phyloP scores from a whole-genome alignment of 2,888 invertebrate genomes.

The Azorinus chamasolen region DNA sequence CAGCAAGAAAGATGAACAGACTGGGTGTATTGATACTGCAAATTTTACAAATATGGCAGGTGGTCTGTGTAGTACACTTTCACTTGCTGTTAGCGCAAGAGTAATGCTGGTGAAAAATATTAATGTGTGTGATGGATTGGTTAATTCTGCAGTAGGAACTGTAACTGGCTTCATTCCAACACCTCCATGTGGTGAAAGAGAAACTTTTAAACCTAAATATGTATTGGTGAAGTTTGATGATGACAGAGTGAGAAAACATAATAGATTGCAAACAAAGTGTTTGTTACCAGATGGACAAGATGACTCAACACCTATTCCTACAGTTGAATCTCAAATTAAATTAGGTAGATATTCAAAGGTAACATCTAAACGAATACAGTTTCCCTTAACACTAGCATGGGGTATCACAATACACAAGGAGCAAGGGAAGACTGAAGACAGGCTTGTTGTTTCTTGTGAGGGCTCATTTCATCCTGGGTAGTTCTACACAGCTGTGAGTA shows the following conservation, averaged over 20 bases:
- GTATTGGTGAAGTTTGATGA: slow-evolving; percentile 54
- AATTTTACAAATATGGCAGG: background rate
- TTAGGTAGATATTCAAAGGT: slow-evolving; percentile 14
- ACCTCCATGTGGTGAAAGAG: background rate
- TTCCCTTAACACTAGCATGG: slow-evolving; percentile 41
- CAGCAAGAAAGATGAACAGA: slow-evolving; percentile 3
- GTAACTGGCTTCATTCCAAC: slow-evolving; percentile 34
- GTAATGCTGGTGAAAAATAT: slow-evolving; percentile 55
- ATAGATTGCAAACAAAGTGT: background rate
- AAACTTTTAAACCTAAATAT: slow-evolving; percentile 41
- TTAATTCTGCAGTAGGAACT: slow-evolving; percentile 48
- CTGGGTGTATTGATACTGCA: background rate
- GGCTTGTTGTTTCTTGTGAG: slow-evolving; percentile 26
- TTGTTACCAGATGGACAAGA: slow-evolving; percentile 11
- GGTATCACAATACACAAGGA: slow-evolving; percentile 46
- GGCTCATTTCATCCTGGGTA: slow-evolving; percentile 26
- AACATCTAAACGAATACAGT: slow-evolving; percentile 35
- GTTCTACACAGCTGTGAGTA: slow-evolving; percentile 39
- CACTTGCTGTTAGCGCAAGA: slow-evolving; percentile 23
- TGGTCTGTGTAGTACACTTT: background rate
- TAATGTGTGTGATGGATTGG: slow-evolving; percentile 58
- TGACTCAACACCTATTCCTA: slow-evolving; percentile 26
- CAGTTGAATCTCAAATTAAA: slow-evolving; percentile 10
- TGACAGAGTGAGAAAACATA: slow-evolving; percentile 35
- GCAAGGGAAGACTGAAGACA: slow-evolving; percentile 46